Base-by-base conservation (phyloP, 2,113 vertebrate species). In the Etheostoma spectabile region DNA sequence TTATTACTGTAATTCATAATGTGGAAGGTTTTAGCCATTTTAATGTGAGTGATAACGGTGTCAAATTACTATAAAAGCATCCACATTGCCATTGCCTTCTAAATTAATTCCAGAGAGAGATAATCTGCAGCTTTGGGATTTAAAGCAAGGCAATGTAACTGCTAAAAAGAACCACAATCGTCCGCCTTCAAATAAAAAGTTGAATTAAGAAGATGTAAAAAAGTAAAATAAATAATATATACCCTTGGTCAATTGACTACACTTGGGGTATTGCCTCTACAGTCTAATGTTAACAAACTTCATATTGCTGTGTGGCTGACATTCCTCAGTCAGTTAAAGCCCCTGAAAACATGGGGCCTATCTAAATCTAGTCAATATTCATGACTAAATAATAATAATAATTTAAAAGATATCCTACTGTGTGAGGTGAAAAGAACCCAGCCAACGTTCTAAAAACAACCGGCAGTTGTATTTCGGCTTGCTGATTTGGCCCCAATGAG, bases 11-110 rank as follows among this genome's bases (percentile, higher is more conserved):
- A 10, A 63, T 55, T 57, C 30, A 56, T 42, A 45, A 59, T 67
- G 22, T 67, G 6, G 56, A 72, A 13, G 13, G 15, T 59, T 61
- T 82, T 56, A 38, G 14, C 14, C 49, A 27, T 78, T 71, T 42
- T 73, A 22, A 53, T 61, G 51, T 49, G n/a, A 63, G 7, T 46
- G 2, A 69, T 19, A 3, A 18, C 5, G 0, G 6, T 65, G 52
- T 65, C 46, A 14, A 35, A 61, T 73, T 19, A 46, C 13, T 56
- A 78, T 77, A 49, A 70, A 63, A 57, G 51, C 35, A 45, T 55
- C 24, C 53, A 35, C 35, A 53, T 14, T 65, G 15, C 35, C 42
- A 48, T 30, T 59, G 21, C 19, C 2, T 38, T 70, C 16, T 45
- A n/a, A 76, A 79, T 57, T 68, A 16, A 57, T 52, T 21, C 24